Evolutionary conservation across 2,113 vertebrate genomes (phyloP), one percentile per base, ranked within the genome.

Genomic region (Nyctereutes procyonoides): DNA sequence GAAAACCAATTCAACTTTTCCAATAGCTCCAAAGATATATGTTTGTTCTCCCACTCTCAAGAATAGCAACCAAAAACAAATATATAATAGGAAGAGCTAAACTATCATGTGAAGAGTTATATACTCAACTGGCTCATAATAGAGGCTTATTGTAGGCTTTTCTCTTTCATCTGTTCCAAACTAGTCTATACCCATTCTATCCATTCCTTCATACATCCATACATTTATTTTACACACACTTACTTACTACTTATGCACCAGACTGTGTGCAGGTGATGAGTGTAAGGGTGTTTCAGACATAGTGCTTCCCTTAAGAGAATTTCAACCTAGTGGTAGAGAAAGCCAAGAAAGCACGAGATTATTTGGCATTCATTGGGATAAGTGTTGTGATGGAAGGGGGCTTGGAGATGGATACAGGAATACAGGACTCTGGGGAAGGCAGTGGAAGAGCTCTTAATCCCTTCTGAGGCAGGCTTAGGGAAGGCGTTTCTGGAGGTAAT

Each of bases 1-100:
- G n/a, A 38, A 97, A 91, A 94, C 12, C 16, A 69, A 19, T 67
- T 28, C 93, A 71, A 76, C 67, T 89, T 91, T 24, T 48, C 51
- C 20, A 43, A 13, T 35, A 83, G 9, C n/a, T 77, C n/a, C 62
- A 24, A 87, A 74, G 28, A 24, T 53, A 2, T 56, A 22, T 56
- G 58, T 38, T 53, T 55, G 30, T 12, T 76, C 32, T 80, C 48
- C 74, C 26, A 79, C 19, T 60, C 69, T 17, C 77, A 82, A 73
- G 43, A 90, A 81, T 3, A 67, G 19, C 19, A 38, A 79, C 11
- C 38, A 69, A 86, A 89, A 80, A 19, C 55, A 63, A 79, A 92
- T 17, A 17, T 4, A 43, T 28, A 88, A 12, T 24, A 73, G 35
- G 65, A 35, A 93, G 63, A 79, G 11, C 67, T 62, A 81, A 87